Evolutionary conservation across 2,888 invertebrate species (phyloP), one percentile per base, ranked within the genome.

Genomic region (Pseudanteris insignis): DNA sequence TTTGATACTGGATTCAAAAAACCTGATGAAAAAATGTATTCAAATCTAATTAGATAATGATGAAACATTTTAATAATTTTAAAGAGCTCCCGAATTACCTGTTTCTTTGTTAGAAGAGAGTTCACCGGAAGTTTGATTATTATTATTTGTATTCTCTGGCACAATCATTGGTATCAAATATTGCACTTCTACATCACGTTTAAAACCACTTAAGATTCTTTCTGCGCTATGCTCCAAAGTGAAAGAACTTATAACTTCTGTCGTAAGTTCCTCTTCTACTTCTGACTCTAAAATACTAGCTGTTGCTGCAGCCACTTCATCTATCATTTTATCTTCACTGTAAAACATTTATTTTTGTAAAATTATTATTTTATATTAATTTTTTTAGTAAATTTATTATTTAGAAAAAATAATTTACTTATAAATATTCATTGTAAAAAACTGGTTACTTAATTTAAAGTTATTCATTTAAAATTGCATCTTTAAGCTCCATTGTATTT

Each of bases 1-100:
- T 90, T 89, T 24, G 91, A 88, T 37, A 91, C 89, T 30, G 85
- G 85, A 67, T 84, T 83, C 57, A 85, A 74, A 67, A 85, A 85
- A 75, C 84, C 85, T 84, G 75, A 68, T 18, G 18, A 18, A 3
- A 18, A 6, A 3, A 18, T 18, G 6, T 3, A n/a, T n/a, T n/a
- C n/a, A n/a, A n/a, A n/a, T n/a, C n/a, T n/a, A n/a, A n/a, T n/a
- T n/a, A n/a, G n/a, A n/a, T n/a, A n/a, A n/a, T n/a, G 6, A 18
- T 6, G 6, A 18, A 18, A 18, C 18, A 4, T 18, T 3, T 18
- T 18, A 18, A 18, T 18, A 18, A 6, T 9, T 15, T 3, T 13
- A 9, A 11, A 21, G 18, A 4, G 18, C 6, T 18, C 4, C 3
- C 3, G 18, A 25, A 33, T 46, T 53, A 78, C 79, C 79, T 29